Evolutionary conservation across 2,797 vertebrate genomes (phyloP).

Genomic region (Sorex maritimensis): DNA sequence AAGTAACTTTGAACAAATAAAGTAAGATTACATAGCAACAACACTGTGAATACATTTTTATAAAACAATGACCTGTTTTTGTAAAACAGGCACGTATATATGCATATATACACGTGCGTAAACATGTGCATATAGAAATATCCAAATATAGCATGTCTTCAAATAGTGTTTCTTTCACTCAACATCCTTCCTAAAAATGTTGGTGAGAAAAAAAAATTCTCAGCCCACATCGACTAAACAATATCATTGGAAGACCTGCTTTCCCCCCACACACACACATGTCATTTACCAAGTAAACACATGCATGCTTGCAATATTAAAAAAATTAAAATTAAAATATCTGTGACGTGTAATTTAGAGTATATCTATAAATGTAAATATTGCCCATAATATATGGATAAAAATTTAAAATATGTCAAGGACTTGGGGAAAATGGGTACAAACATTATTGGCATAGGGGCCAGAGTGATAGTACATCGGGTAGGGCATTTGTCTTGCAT

Average conservation of each 20-base stretch:
- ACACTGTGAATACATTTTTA: slow-evolving; percentile 1
- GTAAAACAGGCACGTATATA: slow-evolving; percentile 3
- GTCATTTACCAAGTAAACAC: no score
- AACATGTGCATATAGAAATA: neutral
- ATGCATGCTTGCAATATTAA: no score
- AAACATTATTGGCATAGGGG: no score
- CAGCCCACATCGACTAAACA: neutral
- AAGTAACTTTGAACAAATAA: neutral
- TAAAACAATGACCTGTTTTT: slow-evolving; percentile 16
- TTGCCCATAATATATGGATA: no score
- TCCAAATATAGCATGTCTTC: neutral
- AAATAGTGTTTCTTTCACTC: neutral
- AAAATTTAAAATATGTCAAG: no score
- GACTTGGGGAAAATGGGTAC: no score
- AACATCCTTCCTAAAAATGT: neutral
- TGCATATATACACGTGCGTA: neutral
- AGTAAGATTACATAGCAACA: neutral
- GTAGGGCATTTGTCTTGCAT: no score
- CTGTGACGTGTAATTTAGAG: no score
- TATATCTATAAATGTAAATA: no score
- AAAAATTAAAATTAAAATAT: no score
- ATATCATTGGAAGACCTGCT: neutral
- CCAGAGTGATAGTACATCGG: no score
- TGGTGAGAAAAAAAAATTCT: neutral
- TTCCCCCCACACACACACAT: no score